Evolutionary conservation across 2,113 vertebrate genomes (phyloP).

Genomic region (Cichladusa arquata): DNA sequence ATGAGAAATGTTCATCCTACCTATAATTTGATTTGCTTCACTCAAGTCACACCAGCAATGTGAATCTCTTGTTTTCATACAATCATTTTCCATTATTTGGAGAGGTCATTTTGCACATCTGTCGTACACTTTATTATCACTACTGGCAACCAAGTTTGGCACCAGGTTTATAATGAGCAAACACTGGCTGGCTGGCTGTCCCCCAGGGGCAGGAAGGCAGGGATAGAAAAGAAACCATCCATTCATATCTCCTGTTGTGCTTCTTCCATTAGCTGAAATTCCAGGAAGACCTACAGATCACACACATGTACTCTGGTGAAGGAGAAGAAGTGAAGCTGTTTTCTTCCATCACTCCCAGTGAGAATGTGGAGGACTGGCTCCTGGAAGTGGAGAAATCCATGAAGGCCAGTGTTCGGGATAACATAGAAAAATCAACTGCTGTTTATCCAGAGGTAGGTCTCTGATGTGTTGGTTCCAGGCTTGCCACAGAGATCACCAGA

Average conservation of each 20-base stretch:
- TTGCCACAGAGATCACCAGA: background rate
- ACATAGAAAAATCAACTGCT: slow-evolving; percentile 79
- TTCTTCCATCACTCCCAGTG: slow-evolving; percentile 74
- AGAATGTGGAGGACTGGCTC: slow-evolving; percentile 90
- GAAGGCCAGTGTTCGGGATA: slow-evolving; percentile 84
- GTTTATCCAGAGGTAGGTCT: slow-evolving; percentile 79
- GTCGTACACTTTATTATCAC: background rate
- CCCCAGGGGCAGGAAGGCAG: background rate
- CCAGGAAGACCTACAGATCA: slow-evolving; percentile 88
- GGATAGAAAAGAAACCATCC: background rate
- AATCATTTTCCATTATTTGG: background rate
- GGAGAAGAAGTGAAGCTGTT: slow-evolving; percentile 86
- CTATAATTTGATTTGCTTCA: slow-evolving; percentile 9
- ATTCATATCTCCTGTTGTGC: background rate
- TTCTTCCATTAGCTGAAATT: slow-evolving; percentile 81
- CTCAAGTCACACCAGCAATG: background rate
- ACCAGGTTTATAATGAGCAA: background rate
- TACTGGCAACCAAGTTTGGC: background rate
- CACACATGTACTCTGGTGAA: slow-evolving; percentile 90
- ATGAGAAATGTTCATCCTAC: background rate
- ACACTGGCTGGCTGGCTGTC: background rate
- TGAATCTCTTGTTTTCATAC: background rate
- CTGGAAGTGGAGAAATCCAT: slow-evolving; percentile 85
- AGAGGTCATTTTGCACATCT: background rate
- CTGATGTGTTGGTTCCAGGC: background rate